A percentile compares a stretch with the other conserved stretches of the same genome.
These are phyloP conservation scores for Apaloderma vittatum DNA, from an alignment of 2,113 vertebrate genomes.

Conservation along the genomic window DNA sequence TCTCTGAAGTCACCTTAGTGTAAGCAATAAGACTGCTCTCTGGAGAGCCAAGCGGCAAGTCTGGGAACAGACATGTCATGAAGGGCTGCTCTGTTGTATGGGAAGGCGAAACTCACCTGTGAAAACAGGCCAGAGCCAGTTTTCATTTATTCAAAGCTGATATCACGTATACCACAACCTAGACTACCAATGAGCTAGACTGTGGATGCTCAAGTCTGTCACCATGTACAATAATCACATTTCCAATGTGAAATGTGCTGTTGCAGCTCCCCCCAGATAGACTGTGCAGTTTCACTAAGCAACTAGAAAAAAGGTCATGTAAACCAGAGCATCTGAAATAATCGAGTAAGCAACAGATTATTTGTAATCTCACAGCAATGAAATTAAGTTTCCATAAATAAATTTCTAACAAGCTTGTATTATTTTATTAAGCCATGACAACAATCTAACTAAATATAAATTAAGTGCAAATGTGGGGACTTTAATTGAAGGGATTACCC, in stretches of 20 bases:
- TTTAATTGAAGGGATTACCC: not conserved
- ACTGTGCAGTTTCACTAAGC: not conserved
- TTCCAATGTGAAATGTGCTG: too few species aligned
- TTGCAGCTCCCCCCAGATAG: not conserved
- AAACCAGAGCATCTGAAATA: conserved; percentile 11
- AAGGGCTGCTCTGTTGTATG: not conserved
- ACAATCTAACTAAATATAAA: not conserved
- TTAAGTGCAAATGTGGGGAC: not conserved
- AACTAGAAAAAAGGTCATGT: not conserved
- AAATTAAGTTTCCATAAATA: conserved; percentile 10
- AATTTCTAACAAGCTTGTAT: not conserved
- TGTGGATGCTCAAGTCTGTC: not conserved
- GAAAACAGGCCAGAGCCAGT: not conserved
- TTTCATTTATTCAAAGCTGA: not conserved
- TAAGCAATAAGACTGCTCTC: not conserved
- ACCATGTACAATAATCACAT: not conserved
- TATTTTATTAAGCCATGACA: not conserved
- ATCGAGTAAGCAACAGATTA: not conserved
- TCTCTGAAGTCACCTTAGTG: not conserved
- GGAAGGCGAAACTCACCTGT: not conserved
- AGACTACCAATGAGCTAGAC: not conserved
- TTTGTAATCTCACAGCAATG: not conserved
- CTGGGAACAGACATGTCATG: not conserved
- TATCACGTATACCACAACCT: not conserved
- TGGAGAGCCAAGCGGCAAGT: not conserved